These are phyloP conservation scores for Mycalesis mineus DNA, from an alignment of 2,888 invertebrate genomes.

Conservation along the genomic window DNA sequence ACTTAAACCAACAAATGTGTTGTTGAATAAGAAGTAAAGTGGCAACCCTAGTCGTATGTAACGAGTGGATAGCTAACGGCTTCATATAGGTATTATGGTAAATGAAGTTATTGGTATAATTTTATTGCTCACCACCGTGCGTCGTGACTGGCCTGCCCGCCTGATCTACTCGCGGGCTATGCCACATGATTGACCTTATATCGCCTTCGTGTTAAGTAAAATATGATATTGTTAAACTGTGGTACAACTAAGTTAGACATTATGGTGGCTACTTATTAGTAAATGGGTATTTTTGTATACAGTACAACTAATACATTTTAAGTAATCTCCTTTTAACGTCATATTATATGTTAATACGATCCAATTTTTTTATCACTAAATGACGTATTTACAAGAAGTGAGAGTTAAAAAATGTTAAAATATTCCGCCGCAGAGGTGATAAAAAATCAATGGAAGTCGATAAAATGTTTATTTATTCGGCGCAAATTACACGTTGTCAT, in stretches of 20 bases:
- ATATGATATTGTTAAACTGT: not conserved
- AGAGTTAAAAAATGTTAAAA: slow-evolving; percentile 9
- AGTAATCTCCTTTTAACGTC: too few relatives aligned
- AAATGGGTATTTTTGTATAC: too few relatives aligned
- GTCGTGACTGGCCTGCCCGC: slow-evolving; percentile 20
- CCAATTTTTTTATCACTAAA: not conserved
- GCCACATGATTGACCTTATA: not conserved
- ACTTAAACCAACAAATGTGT: too few relatives aligned
- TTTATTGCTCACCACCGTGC: slow-evolving; percentile 20
- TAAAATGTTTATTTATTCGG: slow-evolving; percentile 28
- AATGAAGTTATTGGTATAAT: slow-evolving; percentile 28
- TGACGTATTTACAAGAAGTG: not conserved
- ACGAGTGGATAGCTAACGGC: not conserved
- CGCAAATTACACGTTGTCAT: slow-evolving; percentile 31
- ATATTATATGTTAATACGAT: too few relatives aligned
- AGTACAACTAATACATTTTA: too few relatives aligned
- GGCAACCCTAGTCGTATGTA: not conserved
- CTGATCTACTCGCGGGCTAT: not conserved
- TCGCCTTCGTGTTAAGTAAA: too few relatives aligned
- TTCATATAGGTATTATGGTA: slow-evolving; percentile 9
- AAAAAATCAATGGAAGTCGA: slow-evolving; percentile 16
- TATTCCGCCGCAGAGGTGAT: slow-evolving; percentile 4
- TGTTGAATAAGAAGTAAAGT: not conserved
- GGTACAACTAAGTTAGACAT: too few relatives aligned
- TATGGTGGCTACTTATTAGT: too few relatives aligned